A percentile compares a stretch with the other conserved stretches of the same genome.
Evolutionary conservation across 2,113 vertebrate species (phyloP).

Genomic region (Mus pahari): DNA sequence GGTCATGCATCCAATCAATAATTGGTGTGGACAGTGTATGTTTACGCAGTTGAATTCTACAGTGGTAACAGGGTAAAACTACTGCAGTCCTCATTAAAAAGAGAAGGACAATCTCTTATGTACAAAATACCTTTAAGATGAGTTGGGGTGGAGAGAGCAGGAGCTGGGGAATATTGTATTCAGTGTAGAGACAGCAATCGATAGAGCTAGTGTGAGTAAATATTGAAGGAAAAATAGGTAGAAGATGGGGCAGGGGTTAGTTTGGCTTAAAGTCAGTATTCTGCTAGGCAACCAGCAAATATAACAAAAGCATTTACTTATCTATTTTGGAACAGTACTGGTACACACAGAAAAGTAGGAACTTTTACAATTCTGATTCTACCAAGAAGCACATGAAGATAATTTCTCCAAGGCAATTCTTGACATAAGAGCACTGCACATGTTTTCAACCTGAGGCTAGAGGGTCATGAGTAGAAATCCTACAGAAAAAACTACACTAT

Average conservation of each 20-base stretch:
- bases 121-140: constrained; percentile 12
- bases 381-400: neutral
- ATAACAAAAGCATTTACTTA: neutral
- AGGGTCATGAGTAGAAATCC: neutral
- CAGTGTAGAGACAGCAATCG: neutral
- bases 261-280: neutral
- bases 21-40: neutral
- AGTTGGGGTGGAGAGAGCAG: neutral
- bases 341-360: neutral
- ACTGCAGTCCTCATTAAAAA: neutral
- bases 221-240: neutral
- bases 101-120: neutral
- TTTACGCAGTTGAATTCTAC: neutral
- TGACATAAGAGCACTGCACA: neutral
- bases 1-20: neutral
- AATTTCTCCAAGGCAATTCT: constrained; percentile 14
- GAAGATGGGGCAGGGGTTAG: neutral
- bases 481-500: neutral
- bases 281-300: neutral
- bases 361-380: neutral
- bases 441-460: neutral
- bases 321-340: neutral
- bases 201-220: neutral
- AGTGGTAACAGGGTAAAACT: neutral
- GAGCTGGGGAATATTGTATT: constrained; percentile 5